A percentile compares a stretch with the other conserved stretches of the same genome.
These are phyloP conservation scores for Archaeoteleia sp. DNA, from an alignment of 2,888 invertebrate genomes.

Conservation along the genomic window DNA sequence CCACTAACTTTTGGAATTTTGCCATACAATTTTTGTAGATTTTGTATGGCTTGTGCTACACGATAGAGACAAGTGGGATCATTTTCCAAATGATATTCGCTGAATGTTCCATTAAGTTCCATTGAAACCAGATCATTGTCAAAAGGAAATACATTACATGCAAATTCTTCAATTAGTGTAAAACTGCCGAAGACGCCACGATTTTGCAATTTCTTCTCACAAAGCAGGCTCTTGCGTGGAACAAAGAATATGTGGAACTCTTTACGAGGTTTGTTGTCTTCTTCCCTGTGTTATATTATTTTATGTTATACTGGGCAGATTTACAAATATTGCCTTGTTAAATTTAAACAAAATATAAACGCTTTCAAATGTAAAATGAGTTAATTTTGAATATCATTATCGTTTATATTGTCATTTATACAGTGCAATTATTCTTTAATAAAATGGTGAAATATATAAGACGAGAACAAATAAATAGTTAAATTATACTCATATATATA, in stretches of 20 bases:
- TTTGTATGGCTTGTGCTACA: constrained; percentile 89
- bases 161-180: constrained; percentile 87
- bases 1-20: constrained; percentile 92
- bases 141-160: constrained; percentile 91
- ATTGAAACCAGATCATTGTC: constrained; percentile 95
- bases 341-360: constrained; percentile 1
- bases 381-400: too few relatives aligned
- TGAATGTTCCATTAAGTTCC: constrained; percentile 87
- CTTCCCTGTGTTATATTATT: constrained; percentile 75
- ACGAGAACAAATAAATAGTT: too few relatives aligned
- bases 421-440: too few relatives aligned
- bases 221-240: constrained; percentile 89
- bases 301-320: too few relatives aligned
- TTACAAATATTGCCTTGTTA: too few relatives aligned
- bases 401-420: too few relatives aligned
- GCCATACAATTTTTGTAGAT: constrained; percentile 91
- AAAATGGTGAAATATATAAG: too few relatives aligned
- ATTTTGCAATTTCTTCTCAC: constrained; percentile 89
- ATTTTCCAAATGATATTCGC: constrained; percentile 90
- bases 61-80: constrained; percentile 92
- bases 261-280: constrained; percentile 77
- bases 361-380: too few relatives aligned
- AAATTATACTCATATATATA: too few relatives aligned
- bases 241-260: constrained; percentile 93
- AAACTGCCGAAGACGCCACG: constrained; percentile 88